phyloP scores from a whole-genome alignment of 2,113 vertebrate genomes.

The Aptenodytes patagonicus region DNA sequence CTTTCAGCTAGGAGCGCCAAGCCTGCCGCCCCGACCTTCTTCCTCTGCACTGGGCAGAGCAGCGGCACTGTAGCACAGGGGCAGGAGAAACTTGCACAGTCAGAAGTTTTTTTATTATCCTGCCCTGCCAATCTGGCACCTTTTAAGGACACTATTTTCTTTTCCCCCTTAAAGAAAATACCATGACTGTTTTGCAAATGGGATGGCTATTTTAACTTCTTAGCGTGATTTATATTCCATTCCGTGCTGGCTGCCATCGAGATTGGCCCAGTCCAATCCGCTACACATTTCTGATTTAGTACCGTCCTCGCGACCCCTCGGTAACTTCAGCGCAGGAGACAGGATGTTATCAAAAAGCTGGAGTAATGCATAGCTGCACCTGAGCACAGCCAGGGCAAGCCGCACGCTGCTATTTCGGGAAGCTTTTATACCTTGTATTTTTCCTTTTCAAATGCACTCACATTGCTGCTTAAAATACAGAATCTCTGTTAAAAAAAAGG shows the following conservation, averaged over 20 bases:
- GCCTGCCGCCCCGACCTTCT: background rate
- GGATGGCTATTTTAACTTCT: constrained; percentile 47
- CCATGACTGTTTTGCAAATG: constrained; percentile 17
- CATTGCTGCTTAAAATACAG: constrained; percentile 41
- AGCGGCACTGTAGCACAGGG: background rate
- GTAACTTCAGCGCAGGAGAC: background rate
- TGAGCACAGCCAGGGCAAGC: constrained; percentile 36
- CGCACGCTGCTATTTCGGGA: constrained; percentile 1
- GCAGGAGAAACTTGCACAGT: constrained; percentile 1
- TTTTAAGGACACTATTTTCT: constrained; percentile 25
- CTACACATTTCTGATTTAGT: constrained; percentile 51
- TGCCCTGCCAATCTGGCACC: background rate
- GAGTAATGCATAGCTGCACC: constrained; percentile 19
- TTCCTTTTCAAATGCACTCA: constrained; percentile 25
- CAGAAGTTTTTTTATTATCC: constrained; percentile 24
- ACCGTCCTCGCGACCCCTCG: background rate
- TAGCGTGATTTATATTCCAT: constrained; percentile 15
- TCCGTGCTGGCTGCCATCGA: background rate
- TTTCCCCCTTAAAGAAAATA: constrained; percentile 49
- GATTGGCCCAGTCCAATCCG: background rate
- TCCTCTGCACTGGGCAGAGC: background rate
- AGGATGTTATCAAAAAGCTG: constrained; percentile 52
- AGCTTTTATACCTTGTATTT: constrained; percentile 30
- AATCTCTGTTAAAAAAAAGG: background rate
- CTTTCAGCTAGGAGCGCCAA: rapidly evolving